These are phyloP conservation scores for Brenthis daphne DNA, from an alignment of 2,888 invertebrate species.

Conservation along the genomic window DNA sequence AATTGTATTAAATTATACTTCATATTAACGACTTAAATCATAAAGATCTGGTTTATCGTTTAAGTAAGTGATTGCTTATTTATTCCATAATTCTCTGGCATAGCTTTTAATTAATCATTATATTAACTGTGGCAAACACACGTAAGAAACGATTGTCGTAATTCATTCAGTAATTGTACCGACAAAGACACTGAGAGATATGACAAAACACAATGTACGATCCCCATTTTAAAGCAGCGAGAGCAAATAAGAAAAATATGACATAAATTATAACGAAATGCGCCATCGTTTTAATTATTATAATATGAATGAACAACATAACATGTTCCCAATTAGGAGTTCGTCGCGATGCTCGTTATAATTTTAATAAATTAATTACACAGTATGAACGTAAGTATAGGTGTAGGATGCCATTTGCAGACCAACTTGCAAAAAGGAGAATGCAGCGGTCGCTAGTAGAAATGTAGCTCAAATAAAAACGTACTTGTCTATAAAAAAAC, in stretches of 20 bases:
- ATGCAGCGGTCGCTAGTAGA: constrained; percentile 58
- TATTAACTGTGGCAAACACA: constrained; percentile 15
- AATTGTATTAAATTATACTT: constrained; percentile 17
- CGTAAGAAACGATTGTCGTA: constrained; percentile 19
- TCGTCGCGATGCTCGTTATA: constrained; percentile 38
- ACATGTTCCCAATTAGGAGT: constrained; percentile 59
- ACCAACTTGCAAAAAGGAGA: constrained; percentile 56
- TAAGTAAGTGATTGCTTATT: constrained; percentile 24
- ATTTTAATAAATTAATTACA: constrained; percentile 68
- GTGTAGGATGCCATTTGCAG: constrained; percentile 10
- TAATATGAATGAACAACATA: constrained; percentile 56
- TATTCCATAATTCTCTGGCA: constrained; percentile 19
- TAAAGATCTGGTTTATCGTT: constrained; percentile 17
- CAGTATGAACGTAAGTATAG: constrained; percentile 33
- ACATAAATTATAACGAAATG: constrained; percentile 59
- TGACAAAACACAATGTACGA: constrained; percentile 48
- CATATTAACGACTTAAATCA: constrained; percentile 7
- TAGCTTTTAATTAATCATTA: constrained; percentile 29
- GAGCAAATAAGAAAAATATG: constrained; percentile 57
- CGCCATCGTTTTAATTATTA: constrained; percentile 54
- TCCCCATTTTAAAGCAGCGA: constrained; percentile 52
- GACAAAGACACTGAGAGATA: constrained; percentile 45
- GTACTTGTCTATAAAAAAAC: constrained; percentile 64
- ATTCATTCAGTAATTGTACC: constrained; percentile 36
- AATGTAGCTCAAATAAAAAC: constrained; percentile 56